Conservation (phyloP, 2,113 vertebrate genomes). For the Menidia beryllina region DNA sequence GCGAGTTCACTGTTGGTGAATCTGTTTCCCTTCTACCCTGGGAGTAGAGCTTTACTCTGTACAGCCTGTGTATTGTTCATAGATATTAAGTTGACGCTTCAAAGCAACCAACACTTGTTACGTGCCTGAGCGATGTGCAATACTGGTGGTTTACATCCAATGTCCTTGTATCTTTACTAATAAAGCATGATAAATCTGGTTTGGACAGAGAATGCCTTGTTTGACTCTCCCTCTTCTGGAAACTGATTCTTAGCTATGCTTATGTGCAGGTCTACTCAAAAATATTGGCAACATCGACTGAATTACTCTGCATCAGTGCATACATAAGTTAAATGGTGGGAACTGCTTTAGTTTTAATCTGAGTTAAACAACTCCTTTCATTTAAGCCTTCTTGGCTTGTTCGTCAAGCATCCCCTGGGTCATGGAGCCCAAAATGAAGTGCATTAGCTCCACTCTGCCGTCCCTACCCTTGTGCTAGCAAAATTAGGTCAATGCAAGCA, state of each 20-base stretch:
- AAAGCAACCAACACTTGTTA: conserved; percentile 74
- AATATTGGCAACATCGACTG: background rate
- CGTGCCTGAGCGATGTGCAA: conserved; percentile 85
- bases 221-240: no score
- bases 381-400: conserved; percentile 51
- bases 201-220: background rate
- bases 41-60: conserved; percentile 72
- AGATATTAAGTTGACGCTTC: conserved; percentile 62
- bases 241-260: conserved; percentile 3
- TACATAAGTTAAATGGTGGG: conserved; percentile 40
- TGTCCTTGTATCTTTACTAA: conserved; percentile 79
- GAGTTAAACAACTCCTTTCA: conserved; percentile 17
- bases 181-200: conserved; percentile 82
- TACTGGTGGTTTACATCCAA: conserved; percentile 78
- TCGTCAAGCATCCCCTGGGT: conserved; percentile 48
- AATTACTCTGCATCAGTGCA: no score
- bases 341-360: background rate
- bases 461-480: background rate
- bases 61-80: conserved; percentile 68
- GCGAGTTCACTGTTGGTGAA: conserved; percentile 65
- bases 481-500: conserved; percentile 39
- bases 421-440: conserved; percentile 34
- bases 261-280: background rate
- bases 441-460: conserved; percentile 53
- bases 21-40: conserved; percentile 14